Evolutionary conservation across 1,140 invertebrate species (phyloP).

Genomic region (Asbolus verrucosus): DNA sequence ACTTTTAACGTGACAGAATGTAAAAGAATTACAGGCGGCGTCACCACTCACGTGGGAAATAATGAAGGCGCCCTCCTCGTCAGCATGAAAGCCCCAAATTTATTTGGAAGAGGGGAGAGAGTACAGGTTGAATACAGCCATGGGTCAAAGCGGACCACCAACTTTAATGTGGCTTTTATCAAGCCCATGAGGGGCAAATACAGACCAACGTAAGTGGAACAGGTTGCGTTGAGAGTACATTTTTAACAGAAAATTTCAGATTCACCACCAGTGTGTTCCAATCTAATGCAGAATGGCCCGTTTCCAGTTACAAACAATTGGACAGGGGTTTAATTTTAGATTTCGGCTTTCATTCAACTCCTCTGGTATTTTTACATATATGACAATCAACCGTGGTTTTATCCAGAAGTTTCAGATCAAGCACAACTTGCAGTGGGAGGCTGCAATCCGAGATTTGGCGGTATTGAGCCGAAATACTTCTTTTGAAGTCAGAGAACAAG

Average conservation of each 20-base stretch:
- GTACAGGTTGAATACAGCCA: conserved; percentile 82
- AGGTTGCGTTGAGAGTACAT: not conserved
- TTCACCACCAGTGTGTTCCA: conserved; percentile 78
- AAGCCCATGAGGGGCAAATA: conserved; percentile 78
- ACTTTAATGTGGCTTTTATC: conserved; percentile 77
- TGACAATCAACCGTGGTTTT: not conserved
- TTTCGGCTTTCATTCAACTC: conserved; percentile 72
- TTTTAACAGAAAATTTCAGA: conserved; percentile 55
- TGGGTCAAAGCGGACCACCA: conserved; percentile 78
- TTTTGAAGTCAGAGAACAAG: conserved; percentile 85
- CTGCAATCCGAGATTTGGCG: conserved; percentile 79
- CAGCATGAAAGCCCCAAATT: conserved; percentile 79
- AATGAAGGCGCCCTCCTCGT: conserved; percentile 86
- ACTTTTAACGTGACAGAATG: conserved; percentile 85
- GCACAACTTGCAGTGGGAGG: conserved; percentile 89
- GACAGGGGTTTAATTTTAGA: conserved; percentile 76
- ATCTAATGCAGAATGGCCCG: conserved; percentile 79
- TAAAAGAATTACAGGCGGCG: conserved; percentile 79
- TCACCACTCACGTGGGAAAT: conserved; percentile 85
- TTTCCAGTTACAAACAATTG: conserved; percentile 81
- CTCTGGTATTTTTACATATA: conserved; percentile 62
- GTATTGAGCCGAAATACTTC: conserved; percentile 73
- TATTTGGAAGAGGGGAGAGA: conserved; percentile 84
- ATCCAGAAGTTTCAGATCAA: conserved; percentile 71
- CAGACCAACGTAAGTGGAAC: conserved; percentile 69